Evolutionary conservation across 2,797 vertebrate genomes (phyloP), one percentile per base, ranked within the genome.

Genomic region (Kryptolebias ocellatus): DNA sequence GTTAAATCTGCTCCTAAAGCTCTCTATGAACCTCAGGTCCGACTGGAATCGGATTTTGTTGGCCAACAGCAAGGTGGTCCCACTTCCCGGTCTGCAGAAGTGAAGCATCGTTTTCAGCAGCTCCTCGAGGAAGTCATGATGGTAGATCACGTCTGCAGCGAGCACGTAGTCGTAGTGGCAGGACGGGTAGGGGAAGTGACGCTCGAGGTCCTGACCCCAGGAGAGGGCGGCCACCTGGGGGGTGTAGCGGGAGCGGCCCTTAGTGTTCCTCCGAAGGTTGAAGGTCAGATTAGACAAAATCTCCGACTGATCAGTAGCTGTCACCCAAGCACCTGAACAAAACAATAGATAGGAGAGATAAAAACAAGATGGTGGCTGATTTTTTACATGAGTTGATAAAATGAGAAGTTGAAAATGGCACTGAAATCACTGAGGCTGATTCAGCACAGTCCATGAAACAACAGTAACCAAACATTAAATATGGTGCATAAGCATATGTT

Each of bases 101-200:
- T 98, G 76, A 0, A 9, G 80, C 93, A 98, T 96, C 20, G 97
- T 98, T 64, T 79, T 18, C 31, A 98, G 90, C 75, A 98, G 91
- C 17, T 94, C 68, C 0, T 96, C 94, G 37, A 96, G 87, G 81
- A 82, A 94, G 65, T 90, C 31, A 0, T 98, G 96, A 20, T 94
- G 93, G 52, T 98, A 98, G 0, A 98, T 96, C n/a, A 99, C 95
- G 1, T 98, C 98, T 0, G 95, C 95, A 27, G 97, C 97, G 2
- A 99, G 85, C 60, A 99, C 86, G 1, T 96, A 98, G 79, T 98
- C 95, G 0, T 96, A 98, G 51, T 47, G 88, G 64, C 83, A 87
- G 58, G 88, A 64, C 0, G 92, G 84, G 74, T 63, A 65, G 69
- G 96, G 95, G 67, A 96, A 96, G 65, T 94, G 89, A 57, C 84